These are phyloP conservation scores for Alethe diademata DNA, from an alignment of 2,113 vertebrate genomes.

Conservation along the genomic window DNA sequence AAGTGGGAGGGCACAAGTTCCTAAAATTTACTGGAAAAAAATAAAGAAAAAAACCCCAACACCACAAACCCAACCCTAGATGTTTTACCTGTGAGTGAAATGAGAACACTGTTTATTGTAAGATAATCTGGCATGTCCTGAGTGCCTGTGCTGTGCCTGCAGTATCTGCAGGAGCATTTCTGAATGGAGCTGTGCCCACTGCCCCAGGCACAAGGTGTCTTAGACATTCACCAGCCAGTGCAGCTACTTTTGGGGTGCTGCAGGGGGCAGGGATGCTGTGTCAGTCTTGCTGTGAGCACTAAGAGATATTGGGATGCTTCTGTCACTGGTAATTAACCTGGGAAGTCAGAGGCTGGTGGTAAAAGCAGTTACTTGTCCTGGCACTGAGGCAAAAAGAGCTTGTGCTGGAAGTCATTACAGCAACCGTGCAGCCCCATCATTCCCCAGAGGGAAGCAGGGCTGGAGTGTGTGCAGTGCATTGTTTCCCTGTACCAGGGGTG, in stretches of 20 bases:
- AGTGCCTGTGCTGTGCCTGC: background rate
- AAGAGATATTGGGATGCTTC: accelerated
- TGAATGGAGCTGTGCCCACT: accelerated
- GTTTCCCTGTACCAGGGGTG: background rate
- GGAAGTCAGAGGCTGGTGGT: background rate
- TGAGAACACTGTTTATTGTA: background rate
- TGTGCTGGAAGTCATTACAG: accelerated
- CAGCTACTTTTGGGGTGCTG: background rate
- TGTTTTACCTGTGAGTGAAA: background rate
- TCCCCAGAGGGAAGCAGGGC: background rate
- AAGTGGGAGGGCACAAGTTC: background rate
- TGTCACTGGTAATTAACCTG: background rate
- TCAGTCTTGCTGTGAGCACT: background rate
- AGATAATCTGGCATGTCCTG: accelerated
- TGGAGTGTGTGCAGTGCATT: accelerated
- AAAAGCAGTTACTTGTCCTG: background rate
- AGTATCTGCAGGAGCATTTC: accelerated
- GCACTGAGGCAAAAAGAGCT: background rate
- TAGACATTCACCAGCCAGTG: no score
- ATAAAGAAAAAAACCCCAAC: background rate
- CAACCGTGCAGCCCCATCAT: accelerated
- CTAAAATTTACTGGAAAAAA: background rate
- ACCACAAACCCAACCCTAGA: background rate
- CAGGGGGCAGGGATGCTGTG: background rate
- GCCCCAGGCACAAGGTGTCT: no score